Evolutionary conservation across 2,888 invertebrate genomes (phyloP).

Genomic region (Protophormia terraenovae): DNA sequence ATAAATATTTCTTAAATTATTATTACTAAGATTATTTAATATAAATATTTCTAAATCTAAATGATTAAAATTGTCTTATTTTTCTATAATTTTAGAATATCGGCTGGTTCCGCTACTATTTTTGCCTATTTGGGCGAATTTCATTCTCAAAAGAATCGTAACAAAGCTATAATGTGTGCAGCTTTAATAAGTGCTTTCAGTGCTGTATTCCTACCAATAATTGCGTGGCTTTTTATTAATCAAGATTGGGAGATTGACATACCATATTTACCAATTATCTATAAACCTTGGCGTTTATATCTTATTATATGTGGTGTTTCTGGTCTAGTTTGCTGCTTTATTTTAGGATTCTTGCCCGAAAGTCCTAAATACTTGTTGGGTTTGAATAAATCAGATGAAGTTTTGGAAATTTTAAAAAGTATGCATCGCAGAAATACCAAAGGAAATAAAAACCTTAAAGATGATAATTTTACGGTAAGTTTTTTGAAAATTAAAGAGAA

Average conservation of each 20-base stretch:
- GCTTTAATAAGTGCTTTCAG: constrained; percentile 75
- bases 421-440: constrained; percentile 73
- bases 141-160: constrained; percentile 80
- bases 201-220: constrained; percentile 74
- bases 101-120: constrained; percentile 82
- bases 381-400: constrained; percentile 71
- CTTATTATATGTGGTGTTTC: constrained; percentile 75
- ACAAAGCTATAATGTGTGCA: constrained; percentile 78
- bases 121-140: constrained; percentile 83
- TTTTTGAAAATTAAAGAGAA: not conserved
- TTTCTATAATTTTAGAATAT: constrained; percentile 71
- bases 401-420: constrained; percentile 71
- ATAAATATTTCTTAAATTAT: too few species aligned
- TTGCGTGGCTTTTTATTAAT: constrained; percentile 77
- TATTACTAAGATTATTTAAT: too few species aligned
- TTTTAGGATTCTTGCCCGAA: constrained; percentile 75
- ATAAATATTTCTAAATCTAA: too few species aligned
- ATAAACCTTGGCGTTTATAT: constrained; percentile 78
- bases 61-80: too few species aligned
- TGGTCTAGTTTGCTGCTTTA: constrained; percentile 73
- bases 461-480: constrained; percentile 42
- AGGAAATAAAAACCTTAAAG: constrained; percentile 55
- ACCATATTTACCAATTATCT: constrained; percentile 71
- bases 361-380: constrained; percentile 78
- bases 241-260: constrained; percentile 74